Evolutionary conservation across 2,797 vertebrate species (phyloP).

Genomic region (Bovichtus variegatus): DNA sequence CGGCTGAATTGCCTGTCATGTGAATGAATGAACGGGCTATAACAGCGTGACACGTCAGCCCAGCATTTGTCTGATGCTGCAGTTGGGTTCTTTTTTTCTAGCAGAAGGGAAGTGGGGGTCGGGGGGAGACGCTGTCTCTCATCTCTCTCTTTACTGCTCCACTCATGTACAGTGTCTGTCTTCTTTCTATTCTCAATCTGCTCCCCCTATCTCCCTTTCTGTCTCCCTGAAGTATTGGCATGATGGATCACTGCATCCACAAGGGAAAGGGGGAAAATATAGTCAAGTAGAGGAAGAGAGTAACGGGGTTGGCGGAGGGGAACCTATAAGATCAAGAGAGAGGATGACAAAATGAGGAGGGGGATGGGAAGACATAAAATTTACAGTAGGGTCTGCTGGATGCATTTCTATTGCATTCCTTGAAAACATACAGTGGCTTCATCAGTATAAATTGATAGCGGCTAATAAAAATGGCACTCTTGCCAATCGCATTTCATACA

Average conservation of each 20-base stretch:
- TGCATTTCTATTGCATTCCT: conserved; percentile 11
- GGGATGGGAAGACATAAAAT: conserved; percentile 58
- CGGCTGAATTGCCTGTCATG: conserved; percentile 60
- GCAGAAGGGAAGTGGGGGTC: conserved; percentile 14
- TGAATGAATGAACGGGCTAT: conserved; percentile 59
- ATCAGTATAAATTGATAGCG: neutral
- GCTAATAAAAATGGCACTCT: neutral
- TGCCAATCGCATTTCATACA: conserved; percentile 23
- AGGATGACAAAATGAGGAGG: conserved; percentile 46
- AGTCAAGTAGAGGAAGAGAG: conserved; percentile 9
- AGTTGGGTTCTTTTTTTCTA: conserved; percentile 43
- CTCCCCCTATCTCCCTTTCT: conserved; percentile 5
- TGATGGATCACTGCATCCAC: conserved; percentile 61
- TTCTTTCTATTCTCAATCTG: conserved; percentile 24
- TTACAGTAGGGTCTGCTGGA: conserved; percentile 31
- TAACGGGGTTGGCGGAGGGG: neutral
- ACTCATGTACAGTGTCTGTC: conserved; percentile 30
- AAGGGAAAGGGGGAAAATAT: conserved; percentile 10
- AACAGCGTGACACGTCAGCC: conserved; percentile 30
- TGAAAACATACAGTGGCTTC: neutral
- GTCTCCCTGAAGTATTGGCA: conserved; percentile 35
- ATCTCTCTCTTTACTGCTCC: conserved; percentile 26
- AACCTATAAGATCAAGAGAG: conserved; percentile 33
- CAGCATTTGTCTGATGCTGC: conserved; percentile 52
- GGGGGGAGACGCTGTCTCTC: conserved; percentile 30